Conservation (phyloP, 2,113 vertebrate genomes). For the Sarotherodon lohbergeri region DNA sequence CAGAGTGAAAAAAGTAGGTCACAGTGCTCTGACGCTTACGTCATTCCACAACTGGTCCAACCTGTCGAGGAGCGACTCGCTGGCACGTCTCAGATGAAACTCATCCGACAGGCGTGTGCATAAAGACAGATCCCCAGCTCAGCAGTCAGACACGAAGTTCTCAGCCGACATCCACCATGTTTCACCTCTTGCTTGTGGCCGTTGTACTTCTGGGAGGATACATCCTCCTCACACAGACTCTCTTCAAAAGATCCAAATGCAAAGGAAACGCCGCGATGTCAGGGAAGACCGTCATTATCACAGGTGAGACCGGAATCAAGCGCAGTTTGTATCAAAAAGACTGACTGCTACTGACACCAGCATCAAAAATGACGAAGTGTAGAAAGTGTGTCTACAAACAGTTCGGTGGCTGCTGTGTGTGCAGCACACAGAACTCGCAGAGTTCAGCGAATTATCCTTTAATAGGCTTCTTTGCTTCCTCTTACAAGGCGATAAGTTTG, state of each 20-base stretch:
- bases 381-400: background rate
- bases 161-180: constrained; percentile 11
- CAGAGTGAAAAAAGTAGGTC: background rate
- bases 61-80: background rate
- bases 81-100: background rate
- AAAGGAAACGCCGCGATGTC: constrained; percentile 33
- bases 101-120: background rate
- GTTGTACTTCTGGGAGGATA: constrained; percentile 6
- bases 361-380: background rate
- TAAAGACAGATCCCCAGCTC: background rate
- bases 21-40: background rate
- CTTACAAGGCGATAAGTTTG: background rate
- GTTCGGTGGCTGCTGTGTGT: background rate
- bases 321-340: background rate
- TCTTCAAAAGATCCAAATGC: constrained; percentile 56
- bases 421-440: background rate
- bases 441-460: background rate
- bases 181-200: constrained; percentile 8
- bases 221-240: constrained; percentile 28
- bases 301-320: constrained; percentile 38
- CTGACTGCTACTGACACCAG: background rate
- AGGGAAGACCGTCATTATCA: constrained; percentile 61
- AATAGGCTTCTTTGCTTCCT: background rate
- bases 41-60: background rate
- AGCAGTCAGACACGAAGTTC: too few species aligned